Evolutionary conservation across 2,113 vertebrate species (phyloP), one percentile per base, ranked within the genome.

Genomic region (Azemiops feae): DNA sequence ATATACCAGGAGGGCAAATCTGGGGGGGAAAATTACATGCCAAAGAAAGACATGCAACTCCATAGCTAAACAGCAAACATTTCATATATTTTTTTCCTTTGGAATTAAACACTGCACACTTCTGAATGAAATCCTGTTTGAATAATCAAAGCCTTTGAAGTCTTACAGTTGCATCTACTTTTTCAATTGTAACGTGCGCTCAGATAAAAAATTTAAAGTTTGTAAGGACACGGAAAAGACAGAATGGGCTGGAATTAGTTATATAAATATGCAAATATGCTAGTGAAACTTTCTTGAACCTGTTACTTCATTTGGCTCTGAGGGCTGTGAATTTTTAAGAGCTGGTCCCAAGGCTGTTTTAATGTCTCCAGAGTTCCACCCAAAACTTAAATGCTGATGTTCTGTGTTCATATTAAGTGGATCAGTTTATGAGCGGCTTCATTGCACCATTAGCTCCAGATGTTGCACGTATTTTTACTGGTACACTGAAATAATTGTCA

Each of bases 381-480:
- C 34, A 81, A 81, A 39, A 22, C 34, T 81, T 81, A 81, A 81
- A 60, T 0, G 57, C 16, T 94, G 96, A 89, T 96, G 93, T 89
- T 89, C 95, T 89, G 91, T 0, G 0, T 91, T 4, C 92, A 91
- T 93, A 94, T 92, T 95, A 89, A 91, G 91, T 94, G 90, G 69
- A 96, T 86, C 85, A 95, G 93, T 95, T 93, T 90, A 88, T 92
- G 85, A 93, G 74, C 4, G 39, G 12, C 91, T 96, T 90, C 92
- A 91, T 93, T 91, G 95, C 95, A 93, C 64, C 60, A 92, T 96
- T 94, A 94, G 89, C 95, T 92, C 88, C 92, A 93, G 93, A 95
- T 95, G 57, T 94, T 93, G 43, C 93, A 91, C 93, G 30, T 93
- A 91, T 96, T 95, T 96, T 90, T 91, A 85, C 7, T 93, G 94